Evolutionary conservation across 2,888 invertebrate genomes (phyloP).

Genomic region (Drosophila meridiana): DNA sequence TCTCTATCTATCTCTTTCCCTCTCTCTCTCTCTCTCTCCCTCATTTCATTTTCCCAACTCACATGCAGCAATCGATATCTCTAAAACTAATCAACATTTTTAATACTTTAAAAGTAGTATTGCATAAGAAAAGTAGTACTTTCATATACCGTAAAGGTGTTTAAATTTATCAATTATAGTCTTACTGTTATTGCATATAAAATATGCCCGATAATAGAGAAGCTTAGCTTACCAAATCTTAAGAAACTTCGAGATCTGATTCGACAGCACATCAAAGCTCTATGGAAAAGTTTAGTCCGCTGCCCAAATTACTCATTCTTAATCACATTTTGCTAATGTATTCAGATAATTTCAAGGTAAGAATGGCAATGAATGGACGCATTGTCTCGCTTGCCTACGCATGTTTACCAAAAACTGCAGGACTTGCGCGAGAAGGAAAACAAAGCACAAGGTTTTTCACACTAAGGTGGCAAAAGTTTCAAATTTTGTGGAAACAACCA

Average conservation of each 20-base stretch:
- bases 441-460: slow-evolving; percentile 70
- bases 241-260: neutral
- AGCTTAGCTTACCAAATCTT: too few relatives aligned
- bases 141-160: too few relatives aligned
- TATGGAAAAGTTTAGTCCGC: neutral
- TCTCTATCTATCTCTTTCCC: too few relatives aligned
- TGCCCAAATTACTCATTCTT: neutral
- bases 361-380: slow-evolving; percentile 1
- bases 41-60: too few relatives aligned
- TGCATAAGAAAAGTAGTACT: too few relatives aligned
- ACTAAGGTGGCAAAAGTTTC: slow-evolving; percentile 60
- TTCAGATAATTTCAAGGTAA: slow-evolving; percentile 1
- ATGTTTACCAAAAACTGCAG: slow-evolving; percentile 12
- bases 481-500: slow-evolving; percentile 22
- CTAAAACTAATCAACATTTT: too few relatives aligned
- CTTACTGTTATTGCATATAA: neutral
- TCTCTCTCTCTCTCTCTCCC: too few relatives aligned
- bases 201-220: neutral
- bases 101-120: too few relatives aligned
- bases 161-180: too few relatives aligned
- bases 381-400: slow-evolving; percentile 28
- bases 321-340: neutral
- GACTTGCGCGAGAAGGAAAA: slow-evolving; percentile 30
- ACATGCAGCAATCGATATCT: too few relatives aligned
- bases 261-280: neutral